Evolutionary conservation across 2,888 invertebrate genomes (phyloP).

Genomic region (Atethmia centrago): DNA sequence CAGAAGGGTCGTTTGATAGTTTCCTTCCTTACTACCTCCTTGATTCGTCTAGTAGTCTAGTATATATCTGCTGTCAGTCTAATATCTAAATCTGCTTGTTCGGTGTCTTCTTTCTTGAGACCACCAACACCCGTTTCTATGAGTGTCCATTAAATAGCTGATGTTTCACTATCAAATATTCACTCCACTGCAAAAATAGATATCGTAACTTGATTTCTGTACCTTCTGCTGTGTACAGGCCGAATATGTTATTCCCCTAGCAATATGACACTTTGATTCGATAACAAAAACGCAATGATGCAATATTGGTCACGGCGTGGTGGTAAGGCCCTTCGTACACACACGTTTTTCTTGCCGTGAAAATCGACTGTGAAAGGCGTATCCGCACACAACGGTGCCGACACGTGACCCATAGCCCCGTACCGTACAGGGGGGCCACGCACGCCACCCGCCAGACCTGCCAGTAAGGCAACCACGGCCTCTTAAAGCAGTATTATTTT

Average conservation of each 20-base stretch:
- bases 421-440: no score
- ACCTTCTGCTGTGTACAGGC: slow-evolving; percentile 24
- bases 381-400: no score
- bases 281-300: slow-evolving; percentile 35
- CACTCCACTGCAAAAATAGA: slow-evolving; percentile 29
- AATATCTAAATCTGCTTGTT: not conserved
- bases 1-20: not conserved
- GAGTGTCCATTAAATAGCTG: slow-evolving; percentile 17
- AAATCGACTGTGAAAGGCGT: no score
- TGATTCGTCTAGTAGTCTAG: not conserved
- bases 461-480: no score
- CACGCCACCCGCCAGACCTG: no score
- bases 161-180: slow-evolving; percentile 18
- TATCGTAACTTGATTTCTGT: slow-evolving; percentile 25
- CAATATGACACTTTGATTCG: slow-evolving; percentile 32
- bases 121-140: slow-evolving; percentile 19
- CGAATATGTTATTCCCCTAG: slow-evolving; percentile 51
- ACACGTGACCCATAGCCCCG: no score
- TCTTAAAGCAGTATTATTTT: no score
- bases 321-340: not conserved
- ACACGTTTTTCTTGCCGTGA: no score
- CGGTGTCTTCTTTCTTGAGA: not conserved
- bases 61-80: not conserved
- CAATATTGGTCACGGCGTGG: slow-evolving; percentile 5
- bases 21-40: not conserved